These are phyloP conservation scores for Rhincodon typus DNA, from an alignment of 2,797 vertebrate species.

Conservation along the genomic window DNA sequence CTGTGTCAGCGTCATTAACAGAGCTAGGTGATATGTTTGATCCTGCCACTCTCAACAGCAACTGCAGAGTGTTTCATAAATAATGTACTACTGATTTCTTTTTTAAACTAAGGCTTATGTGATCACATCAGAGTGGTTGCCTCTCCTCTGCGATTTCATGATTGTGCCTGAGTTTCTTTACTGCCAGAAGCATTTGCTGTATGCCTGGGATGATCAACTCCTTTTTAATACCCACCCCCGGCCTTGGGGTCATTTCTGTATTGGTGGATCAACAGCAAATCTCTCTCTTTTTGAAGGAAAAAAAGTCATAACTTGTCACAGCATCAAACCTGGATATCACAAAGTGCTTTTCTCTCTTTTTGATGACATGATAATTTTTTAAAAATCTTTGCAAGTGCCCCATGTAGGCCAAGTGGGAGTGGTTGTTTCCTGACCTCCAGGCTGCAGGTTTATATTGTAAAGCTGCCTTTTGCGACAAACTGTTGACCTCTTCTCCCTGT, in stretches of 20 bases:
- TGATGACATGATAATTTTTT: not conserved
- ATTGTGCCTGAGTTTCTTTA: slow-evolving; percentile 6
- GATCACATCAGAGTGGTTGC: slow-evolving; percentile 35
- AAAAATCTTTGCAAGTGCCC: not conserved
- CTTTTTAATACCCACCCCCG: not conserved
- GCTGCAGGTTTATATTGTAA: not conserved
- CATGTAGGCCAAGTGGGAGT: not conserved
- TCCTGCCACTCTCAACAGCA: slow-evolving; percentile 31
- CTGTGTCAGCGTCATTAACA: slow-evolving; percentile 26
- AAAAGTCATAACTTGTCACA: not conserved
- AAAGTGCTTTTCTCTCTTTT: not conserved
- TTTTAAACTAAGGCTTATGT: not conserved
- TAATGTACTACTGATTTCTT: slow-evolving; percentile 36
- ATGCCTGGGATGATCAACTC: not conserved
- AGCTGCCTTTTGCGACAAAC: not conserved
- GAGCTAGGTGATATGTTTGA: slow-evolving; percentile 28
- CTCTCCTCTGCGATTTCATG: slow-evolving; percentile 28
- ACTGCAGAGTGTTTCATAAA: slow-evolving; percentile 38
- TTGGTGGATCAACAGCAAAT: not conserved
- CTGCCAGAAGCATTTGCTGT: not conserved
- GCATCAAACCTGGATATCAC: not conserved
- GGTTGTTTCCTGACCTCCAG: not conserved
- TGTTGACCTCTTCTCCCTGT: not conserved
- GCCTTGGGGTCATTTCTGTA: not conserved
- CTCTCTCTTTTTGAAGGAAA: not conserved